These are phyloP conservation scores for Rhea pennata DNA, from an alignment of 2,113 vertebrate species.

Conservation along the genomic window DNA sequence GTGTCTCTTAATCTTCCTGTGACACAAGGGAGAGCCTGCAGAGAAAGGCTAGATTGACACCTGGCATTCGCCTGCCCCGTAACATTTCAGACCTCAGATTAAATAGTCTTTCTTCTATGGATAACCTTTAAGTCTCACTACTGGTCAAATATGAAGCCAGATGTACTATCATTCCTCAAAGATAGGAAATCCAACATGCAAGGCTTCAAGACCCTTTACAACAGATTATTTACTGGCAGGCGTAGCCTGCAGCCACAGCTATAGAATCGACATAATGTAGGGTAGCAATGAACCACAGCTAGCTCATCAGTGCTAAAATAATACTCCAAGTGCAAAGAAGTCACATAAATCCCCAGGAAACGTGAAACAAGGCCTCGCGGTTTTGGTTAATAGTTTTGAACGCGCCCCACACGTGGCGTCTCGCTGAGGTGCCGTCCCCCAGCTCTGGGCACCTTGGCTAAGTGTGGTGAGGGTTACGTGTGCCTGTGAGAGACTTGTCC, in stretches of 20 bases:
- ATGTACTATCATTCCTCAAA: background rate
- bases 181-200: background rate
- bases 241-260: background rate
- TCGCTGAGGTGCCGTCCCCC: background rate
- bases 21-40: accelerated
- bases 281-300: slow-evolving; percentile 35
- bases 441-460: background rate
- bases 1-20: slow-evolving; percentile 38
- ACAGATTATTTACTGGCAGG: background rate
- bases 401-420: accelerated
- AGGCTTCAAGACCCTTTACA: background rate
- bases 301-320: slow-evolving; percentile 33
- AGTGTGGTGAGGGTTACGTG: background rate
- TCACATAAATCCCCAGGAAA: slow-evolving; percentile 15
- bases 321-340: slow-evolving; percentile 33
- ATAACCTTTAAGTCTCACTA: background rate
- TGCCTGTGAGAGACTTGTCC: background rate
- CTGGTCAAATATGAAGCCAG: background rate
- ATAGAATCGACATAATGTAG: background rate
- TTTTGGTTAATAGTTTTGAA: background rate
- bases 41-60: accelerated
- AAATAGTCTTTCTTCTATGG: background rate
- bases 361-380: background rate
- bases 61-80: background rate
- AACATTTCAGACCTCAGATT: background rate